phyloP scores from a whole-genome alignment of 2,888 invertebrate species.

The Bursaphelenchus okinawaensis region DNA sequence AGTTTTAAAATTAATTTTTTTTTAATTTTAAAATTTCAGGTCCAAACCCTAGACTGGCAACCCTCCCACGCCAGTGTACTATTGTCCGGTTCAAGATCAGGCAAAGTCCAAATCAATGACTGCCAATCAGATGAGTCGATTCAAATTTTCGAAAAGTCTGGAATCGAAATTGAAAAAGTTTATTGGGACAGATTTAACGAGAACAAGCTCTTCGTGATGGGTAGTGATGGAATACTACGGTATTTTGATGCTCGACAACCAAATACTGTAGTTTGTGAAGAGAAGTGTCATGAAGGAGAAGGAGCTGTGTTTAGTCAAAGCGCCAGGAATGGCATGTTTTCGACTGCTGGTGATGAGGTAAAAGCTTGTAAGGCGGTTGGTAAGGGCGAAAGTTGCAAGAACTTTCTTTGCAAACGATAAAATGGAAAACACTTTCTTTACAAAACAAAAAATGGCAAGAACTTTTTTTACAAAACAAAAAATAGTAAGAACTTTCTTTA shows the following conservation, averaged over 20 bases:
- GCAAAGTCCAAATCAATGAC: slow-evolving; percentile 27
- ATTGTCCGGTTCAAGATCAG: slow-evolving; percentile 67
- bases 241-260: slow-evolving; percentile 46
- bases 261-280: slow-evolving; percentile 28
- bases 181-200: slow-evolving; percentile 77
- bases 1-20: neutral
- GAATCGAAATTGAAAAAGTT: slow-evolving; percentile 72
- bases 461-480: no score
- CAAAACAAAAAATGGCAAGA: no score
- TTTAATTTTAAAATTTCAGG: slow-evolving; percentile 25
- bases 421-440: no score
- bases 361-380: no score
- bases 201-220: slow-evolving; percentile 70
- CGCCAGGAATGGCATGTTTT: slow-evolving; percentile 36
- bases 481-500: no score
- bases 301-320: slow-evolving; percentile 38
- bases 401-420: no score
- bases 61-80: slow-evolving; percentile 75
- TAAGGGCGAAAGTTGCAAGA: no score
- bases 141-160: slow-evolving; percentile 60
- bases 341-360: slow-evolving; percentile 45
- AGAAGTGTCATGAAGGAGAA: slow-evolving; percentile 41
- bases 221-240: slow-evolving; percentile 43
- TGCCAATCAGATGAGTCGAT: slow-evolving; percentile 30
- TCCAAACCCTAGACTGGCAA: slow-evolving; percentile 79